Conservation (phyloP, 2,888 invertebrate genomes). For the Noctua janthe region DNA sequence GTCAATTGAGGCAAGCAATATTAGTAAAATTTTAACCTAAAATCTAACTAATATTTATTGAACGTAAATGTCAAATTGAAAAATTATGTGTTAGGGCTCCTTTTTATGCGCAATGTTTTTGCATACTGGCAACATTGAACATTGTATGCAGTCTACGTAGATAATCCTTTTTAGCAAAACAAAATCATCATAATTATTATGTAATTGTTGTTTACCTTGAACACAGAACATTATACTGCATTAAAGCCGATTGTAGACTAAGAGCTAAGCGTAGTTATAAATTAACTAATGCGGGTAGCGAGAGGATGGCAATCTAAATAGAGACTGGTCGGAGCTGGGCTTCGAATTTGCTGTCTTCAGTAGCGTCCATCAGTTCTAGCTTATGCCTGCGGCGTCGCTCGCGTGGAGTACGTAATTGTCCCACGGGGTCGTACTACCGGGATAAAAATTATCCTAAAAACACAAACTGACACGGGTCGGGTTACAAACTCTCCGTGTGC, state of each 20-base stretch:
- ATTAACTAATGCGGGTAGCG: neutral
- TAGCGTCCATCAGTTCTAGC: neutral
- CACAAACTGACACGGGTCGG: no score
- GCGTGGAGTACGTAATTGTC: no score
- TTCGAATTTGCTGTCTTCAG: neutral
- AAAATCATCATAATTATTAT: neutral
- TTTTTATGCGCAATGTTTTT: conserved; percentile 1
- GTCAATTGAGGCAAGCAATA: conserved; percentile 12
- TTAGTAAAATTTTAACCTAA: conserved; percentile 7
- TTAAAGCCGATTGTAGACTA: neutral
- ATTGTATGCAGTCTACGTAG: neutral
- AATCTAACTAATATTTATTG: neutral
- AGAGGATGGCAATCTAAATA: neutral
- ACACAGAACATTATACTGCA: neutral
- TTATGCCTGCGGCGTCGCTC: no score
- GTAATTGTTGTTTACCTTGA: neutral
- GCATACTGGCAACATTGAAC: neutral
- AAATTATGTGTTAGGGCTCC: neutral
- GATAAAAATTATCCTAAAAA: no score
- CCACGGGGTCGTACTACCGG: no score
- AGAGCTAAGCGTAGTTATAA: neutral
- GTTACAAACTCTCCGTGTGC: no score
- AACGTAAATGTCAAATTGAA: neutral
- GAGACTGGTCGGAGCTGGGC: neutral
- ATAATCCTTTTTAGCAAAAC: neutral